A percentile compares a stretch with the other conserved stretches of the same genome.
These are phyloP conservation scores for Zapornia atra DNA, from an alignment of 2,113 vertebrate genomes.

Conservation along the genomic window DNA sequence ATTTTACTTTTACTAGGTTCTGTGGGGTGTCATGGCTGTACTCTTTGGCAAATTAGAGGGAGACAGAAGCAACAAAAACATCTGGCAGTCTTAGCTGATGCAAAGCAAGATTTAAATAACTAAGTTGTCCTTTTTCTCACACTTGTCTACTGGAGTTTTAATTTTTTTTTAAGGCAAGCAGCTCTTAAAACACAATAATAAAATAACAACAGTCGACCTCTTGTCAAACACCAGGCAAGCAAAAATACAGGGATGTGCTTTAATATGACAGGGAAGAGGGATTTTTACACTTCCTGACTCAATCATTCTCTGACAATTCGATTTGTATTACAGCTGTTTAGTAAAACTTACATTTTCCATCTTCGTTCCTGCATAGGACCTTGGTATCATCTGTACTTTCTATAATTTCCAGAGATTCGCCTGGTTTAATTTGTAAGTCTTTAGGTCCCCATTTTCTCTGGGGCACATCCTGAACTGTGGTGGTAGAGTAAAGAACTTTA, in stretches of 20 bases:
- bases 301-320: background rate
- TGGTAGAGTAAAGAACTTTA: constrained; percentile 82
- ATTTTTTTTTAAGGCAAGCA: background rate
- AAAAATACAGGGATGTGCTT: background rate
- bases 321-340: background rate
- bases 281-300: background rate
- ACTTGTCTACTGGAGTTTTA: background rate
- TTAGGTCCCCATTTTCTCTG: constrained; percentile 83
- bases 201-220: background rate
- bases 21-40: background rate
- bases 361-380: constrained; percentile 90
- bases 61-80: background rate
- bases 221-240: background rate
- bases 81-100: background rate
- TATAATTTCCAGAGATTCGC: constrained; percentile 87
- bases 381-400: constrained; percentile 82
- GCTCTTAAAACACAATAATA: background rate
- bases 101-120: background rate
- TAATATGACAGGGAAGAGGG: background rate
- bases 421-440: constrained; percentile 85
- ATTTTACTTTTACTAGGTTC: background rate
- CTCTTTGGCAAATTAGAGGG: background rate
- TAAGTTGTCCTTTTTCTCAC: background rate
- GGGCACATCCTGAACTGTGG: constrained; percentile 60
- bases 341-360: constrained; percentile 89